A percentile compares a stretch with the other conserved stretches of the same genome.
phyloP scores from a whole-genome alignment of 2,888 invertebrate species.

The Oscheius sp. region DNA sequence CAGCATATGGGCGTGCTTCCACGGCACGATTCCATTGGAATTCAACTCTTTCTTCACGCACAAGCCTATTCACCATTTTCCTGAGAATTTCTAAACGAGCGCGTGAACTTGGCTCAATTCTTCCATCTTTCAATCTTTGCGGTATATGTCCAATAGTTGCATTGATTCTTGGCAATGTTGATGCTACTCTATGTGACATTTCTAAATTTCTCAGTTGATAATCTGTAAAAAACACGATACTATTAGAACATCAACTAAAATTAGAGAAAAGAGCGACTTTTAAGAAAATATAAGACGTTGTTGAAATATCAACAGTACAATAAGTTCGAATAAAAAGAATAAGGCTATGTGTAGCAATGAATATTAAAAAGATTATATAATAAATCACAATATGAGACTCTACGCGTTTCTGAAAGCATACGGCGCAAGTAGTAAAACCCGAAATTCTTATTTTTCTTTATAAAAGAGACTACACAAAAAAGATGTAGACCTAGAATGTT shows the following conservation, averaged over 20 bases:
- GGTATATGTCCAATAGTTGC: constrained; percentile 69
- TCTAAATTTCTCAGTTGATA: neutral
- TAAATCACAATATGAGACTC: too few relatives aligned
- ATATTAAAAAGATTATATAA: too few relatives aligned
- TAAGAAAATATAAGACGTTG: neutral
- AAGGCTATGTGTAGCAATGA: too few relatives aligned
- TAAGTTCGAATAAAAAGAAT: too few relatives aligned
- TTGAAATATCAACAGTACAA: neutral
- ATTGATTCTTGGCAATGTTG: constrained; percentile 64
- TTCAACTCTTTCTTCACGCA: constrained; percentile 71
- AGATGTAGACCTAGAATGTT: neutral
- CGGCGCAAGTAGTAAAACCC: neutral
- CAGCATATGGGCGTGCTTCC: constrained; percentile 69
- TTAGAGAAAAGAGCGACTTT: too few relatives aligned
- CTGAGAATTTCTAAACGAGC: constrained; percentile 64
- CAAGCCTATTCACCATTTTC: constrained; percentile 63
- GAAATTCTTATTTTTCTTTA: too few relatives aligned
- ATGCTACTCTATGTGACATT: constrained; percentile 43
- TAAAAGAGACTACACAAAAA: too few relatives aligned
- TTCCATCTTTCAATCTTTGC: constrained; percentile 66
- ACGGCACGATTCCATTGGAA: constrained; percentile 71
- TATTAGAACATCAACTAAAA: too few relatives aligned
- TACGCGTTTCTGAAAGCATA: neutral
- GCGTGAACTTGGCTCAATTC: constrained; percentile 56
- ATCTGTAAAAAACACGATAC: neutral